Conservation (phyloP, 1,140 invertebrate species). For the Thalassaphorura encarpata region DNA sequence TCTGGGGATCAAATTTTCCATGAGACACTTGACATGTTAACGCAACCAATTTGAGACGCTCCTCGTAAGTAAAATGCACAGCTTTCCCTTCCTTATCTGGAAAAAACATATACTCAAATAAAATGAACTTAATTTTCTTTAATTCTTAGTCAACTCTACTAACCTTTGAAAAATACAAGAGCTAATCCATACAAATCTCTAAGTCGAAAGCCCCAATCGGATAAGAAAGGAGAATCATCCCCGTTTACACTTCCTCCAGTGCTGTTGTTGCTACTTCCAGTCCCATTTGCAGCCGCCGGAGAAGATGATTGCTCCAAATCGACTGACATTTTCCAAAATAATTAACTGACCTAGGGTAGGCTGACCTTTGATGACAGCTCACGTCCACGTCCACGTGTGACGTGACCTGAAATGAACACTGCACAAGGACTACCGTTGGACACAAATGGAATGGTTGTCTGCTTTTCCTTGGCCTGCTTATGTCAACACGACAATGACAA, state of each 20-base stretch:
- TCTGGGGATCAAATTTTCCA: constrained; percentile 67
- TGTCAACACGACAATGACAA: too few species aligned
- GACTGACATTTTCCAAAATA: not conserved
- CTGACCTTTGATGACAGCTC: not conserved
- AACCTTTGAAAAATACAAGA: constrained; percentile 81
- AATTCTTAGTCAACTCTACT: constrained; percentile 10
- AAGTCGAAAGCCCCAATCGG: constrained; percentile 55
- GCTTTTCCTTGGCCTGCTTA: too few species aligned
- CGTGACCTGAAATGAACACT: too few species aligned
- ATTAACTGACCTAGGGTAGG: too few species aligned
- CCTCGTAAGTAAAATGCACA: constrained; percentile 84
- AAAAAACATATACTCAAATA: constrained; percentile 17
- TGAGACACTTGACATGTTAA: constrained; percentile 82
- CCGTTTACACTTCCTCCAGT: too few species aligned
- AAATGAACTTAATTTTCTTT: not conserved
- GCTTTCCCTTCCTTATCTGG: constrained; percentile 95
- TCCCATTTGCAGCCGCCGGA: not conserved
- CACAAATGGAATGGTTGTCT: too few species aligned
- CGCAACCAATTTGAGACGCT: constrained; percentile 81
- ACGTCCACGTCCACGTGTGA: too few species aligned
- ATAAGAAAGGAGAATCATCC: constrained; percentile 17
- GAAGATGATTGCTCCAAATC: not conserved
- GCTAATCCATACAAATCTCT: constrained; percentile 76
- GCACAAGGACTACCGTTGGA: too few species aligned
- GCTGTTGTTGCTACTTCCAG: too few species aligned